Percentiles rank a stretch among this genome's conserved stretches.
These are phyloP conservation scores for Penaeus vannamei DNA, from an alignment of 1,140 invertebrate species.

Conservation along the genomic window DNA sequence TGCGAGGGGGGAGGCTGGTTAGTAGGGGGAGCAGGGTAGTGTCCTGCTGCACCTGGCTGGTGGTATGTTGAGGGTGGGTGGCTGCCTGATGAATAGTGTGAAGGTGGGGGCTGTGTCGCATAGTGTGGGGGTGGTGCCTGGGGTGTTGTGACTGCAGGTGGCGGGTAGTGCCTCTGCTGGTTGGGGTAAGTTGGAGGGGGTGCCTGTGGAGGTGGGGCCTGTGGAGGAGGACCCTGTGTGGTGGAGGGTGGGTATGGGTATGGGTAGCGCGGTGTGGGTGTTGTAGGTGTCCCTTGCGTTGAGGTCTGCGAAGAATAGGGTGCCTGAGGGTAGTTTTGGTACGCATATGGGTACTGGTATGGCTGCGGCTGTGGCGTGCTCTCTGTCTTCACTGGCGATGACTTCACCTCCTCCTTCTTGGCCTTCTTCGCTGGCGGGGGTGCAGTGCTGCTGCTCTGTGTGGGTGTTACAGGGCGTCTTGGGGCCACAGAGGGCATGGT, in stretches of 20 bases:
- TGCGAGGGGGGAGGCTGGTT: slow-evolving; percentile 52
- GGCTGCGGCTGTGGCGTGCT: too few relatives aligned
- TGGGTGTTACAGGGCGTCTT: slow-evolving; percentile 38
- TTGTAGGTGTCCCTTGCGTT: neutral
- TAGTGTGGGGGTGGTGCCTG: slow-evolving; percentile 54
- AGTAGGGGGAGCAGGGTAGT: slow-evolving; percentile 41
- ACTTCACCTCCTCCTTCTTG: slow-evolving; percentile 63
- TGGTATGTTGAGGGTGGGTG: slow-evolving; percentile 49
- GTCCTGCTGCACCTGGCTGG: slow-evolving; percentile 30
- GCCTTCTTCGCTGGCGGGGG: slow-evolving; percentile 57
- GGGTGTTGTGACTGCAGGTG: slow-evolving; percentile 25
- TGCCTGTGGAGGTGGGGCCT: slow-evolving; percentile 56
- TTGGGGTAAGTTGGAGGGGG: slow-evolving; percentile 60
- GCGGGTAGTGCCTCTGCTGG: slow-evolving; percentile 38
- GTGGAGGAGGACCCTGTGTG: slow-evolving; percentile 59
- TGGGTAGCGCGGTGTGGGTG: slow-evolving; percentile 47
- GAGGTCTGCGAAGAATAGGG: slow-evolving; percentile 35
- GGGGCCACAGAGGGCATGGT: slow-evolving; percentile 25
- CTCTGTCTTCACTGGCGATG: slow-evolving; percentile 34
- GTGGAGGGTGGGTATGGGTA: slow-evolving; percentile 57
- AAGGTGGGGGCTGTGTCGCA: slow-evolving; percentile 46
- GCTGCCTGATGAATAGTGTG: slow-evolving; percentile 42
- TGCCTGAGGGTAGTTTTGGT: slow-evolving; percentile 18
- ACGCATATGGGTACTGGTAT: slow-evolving; percentile 42
- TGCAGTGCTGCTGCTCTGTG: slow-evolving; percentile 25